Evolutionary conservation across 2,797 vertebrate species (phyloP), one percentile per base, ranked within the genome.

Genomic region (Triplophysa bombifrons): DNA sequence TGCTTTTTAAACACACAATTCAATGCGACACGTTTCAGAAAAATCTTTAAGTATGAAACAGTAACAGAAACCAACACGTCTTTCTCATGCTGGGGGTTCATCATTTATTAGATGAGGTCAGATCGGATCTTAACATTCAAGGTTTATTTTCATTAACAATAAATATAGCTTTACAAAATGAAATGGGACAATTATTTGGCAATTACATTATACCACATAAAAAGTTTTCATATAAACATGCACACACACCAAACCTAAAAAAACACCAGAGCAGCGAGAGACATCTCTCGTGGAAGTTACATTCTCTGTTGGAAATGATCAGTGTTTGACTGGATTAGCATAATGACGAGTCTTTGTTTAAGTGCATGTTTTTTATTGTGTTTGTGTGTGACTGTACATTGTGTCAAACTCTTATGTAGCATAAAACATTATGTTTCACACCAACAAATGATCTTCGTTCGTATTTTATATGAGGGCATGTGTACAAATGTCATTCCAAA

Each of bases 91-190:
- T 30, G 2, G 22, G 44, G 2, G 17, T 20, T 76, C 56, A 41
- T 56, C 25, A 60, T 58, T 66, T 44, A 82, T 77, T 66, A 71
- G 48, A 72, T 72, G 22, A 74, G 46, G 2, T 64, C 41, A 76
- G 30, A 65, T 16, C 1, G 19, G 34, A 4, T 34, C 22, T 74
- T 61, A 56, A 75, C 34, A 81, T 80, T 68, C 78, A 56, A 84
- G 81, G 85, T 90, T 84, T 83, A 74, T 85, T 87, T 86, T 89
- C 85, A 91, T 91, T 80, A 86, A 85, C 88, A 92, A 92, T 91
- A 91, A 93, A 90, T 90, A 92, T 83, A 53, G 80, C 85, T 77
- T 88, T 91, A 90, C 85, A 92, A 91, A 92, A 91, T 88, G 78
- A 86, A 87, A 90, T 85, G 80, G 82, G 78, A 86, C 79, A 87